These are phyloP conservation scores for Dryas iulia DNA, from an alignment of 1,140 invertebrate species.

Conservation along the genomic window DNA sequence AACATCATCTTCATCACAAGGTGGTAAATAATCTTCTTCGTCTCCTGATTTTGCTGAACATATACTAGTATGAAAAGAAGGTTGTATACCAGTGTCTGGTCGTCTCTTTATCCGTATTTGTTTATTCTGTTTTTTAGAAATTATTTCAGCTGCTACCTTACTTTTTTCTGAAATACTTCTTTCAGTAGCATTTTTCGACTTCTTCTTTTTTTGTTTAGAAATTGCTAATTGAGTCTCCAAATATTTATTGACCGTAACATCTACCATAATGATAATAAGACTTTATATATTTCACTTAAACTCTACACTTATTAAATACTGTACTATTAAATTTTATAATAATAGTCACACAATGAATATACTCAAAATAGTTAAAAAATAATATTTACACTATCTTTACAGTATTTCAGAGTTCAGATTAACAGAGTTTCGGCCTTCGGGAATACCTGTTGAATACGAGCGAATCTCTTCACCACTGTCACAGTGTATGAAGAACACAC, in stretches of 20 bases:
- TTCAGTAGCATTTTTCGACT: slow-evolving; percentile 45
- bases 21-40: slow-evolving; percentile 59
- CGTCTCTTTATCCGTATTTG: slow-evolving; percentile 40
- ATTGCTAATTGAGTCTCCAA: slow-evolving; percentile 64
- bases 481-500: too few relatives aligned
- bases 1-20: slow-evolving; percentile 56
- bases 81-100: slow-evolving; percentile 39
- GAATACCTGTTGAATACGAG: too few relatives aligned
- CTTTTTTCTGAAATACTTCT: slow-evolving; percentile 61
- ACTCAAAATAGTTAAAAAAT: too few relatives aligned
- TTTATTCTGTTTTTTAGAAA: slow-evolving; percentile 68
- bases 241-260: slow-evolving; percentile 71
- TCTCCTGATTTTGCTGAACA: slow-evolving; percentile 35
- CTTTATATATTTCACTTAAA: not conserved
- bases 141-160: slow-evolving; percentile 58
- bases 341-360: too few relatives aligned
- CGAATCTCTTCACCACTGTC: too few relatives aligned
- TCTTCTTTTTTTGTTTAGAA: slow-evolving; percentile 53
- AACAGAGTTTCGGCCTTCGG: too few relatives aligned
- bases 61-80: slow-evolving; percentile 13
- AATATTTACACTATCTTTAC: too few relatives aligned
- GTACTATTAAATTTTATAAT: too few relatives aligned
- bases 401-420: too few relatives aligned
- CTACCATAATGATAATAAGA: slow-evolving; percentile 49
- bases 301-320: not conserved